A percentile compares a stretch with the other conserved stretches of the same genome.
These are phyloP conservation scores for Zygothrica quintamaculata DNA, from an alignment of 2,888 invertebrate genomes.

Conservation along the genomic window DNA sequence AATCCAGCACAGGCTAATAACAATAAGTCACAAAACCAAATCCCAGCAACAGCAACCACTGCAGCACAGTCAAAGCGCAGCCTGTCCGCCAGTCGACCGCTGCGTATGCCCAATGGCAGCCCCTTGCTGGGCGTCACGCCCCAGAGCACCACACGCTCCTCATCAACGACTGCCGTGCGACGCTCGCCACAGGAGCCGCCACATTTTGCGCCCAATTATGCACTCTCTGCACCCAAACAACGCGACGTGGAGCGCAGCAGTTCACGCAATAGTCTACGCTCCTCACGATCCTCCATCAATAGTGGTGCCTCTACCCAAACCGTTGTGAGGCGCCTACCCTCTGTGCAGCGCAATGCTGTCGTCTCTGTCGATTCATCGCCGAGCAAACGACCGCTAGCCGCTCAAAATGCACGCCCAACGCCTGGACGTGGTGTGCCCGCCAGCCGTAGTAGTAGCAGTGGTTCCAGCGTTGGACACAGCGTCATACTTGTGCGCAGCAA, in stretches of 20 bases:
- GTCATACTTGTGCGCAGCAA: constrained; percentile 74
- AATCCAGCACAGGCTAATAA: constrained; percentile 1
- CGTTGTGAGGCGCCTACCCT: constrained; percentile 90
- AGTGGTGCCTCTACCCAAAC: constrained; percentile 92
- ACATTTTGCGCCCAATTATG: constrained; percentile 50
- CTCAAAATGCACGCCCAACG: constrained; percentile 84
- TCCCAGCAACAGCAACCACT: constrained; percentile 24
- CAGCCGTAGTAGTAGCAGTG: constrained; percentile 87
- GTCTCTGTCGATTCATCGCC: constrained; percentile 83
- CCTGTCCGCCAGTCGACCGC: constrained; percentile 85
- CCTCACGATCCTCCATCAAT: constrained; percentile 93
- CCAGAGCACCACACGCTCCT: constrained; percentile 83
- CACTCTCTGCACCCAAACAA: constrained; percentile 53
- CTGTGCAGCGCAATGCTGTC: constrained; percentile 69
- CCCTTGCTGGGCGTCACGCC: constrained; percentile 88
- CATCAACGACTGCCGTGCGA: constrained; percentile 48
- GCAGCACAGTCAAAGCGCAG: constrained; percentile 55
- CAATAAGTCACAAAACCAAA: constrained; percentile 59
- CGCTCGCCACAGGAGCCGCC: constrained; percentile 53
- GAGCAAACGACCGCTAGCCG: constrained; percentile 85
- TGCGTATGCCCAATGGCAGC: constrained; percentile 86
- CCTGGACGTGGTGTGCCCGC: constrained; percentile 85
- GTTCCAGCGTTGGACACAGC: constrained; percentile 86
- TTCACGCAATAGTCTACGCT: constrained; percentile 91
- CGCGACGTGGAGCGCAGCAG: constrained; percentile 90